Evolutionary conservation across 2,888 invertebrate genomes (phyloP), one percentile per base, ranked within the genome.

Genomic region (Coecobrya sp.): DNA sequence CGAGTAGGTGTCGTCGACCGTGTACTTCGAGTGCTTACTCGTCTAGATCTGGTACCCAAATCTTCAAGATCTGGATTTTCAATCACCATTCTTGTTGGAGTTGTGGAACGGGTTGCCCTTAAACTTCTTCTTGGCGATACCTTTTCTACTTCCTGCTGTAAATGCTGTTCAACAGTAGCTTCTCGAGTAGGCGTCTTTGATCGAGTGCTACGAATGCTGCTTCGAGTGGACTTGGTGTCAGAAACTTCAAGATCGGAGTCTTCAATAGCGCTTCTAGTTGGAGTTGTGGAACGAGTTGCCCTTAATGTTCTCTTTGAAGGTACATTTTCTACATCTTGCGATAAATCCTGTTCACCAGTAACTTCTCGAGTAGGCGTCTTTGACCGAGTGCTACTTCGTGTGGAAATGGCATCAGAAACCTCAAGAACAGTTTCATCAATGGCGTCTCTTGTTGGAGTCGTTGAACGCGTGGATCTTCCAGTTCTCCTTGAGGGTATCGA

Each of bases 101-200:
- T 79, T 11, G 79, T 79, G 25, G 79, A 79, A 19, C 86, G 52
- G 0, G 79, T 62, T 13, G 65, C 13, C 27, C 88, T 62, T 11
- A 62, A 22, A 19, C 1, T 42, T 36, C 73, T 73, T 22, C 79
- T 13, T n/a, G 25, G n/a, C 8, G 36, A 0, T 8, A 27, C 16
- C 27, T 19, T 30, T 16, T 86, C 86, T 8, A n/a, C 16, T 10
- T 49, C 22, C 8, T 70, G 30, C 0, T 16, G 7, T 7, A 10
- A 19, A 10, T 22, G 62, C 19, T 0, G 19, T 8, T 52, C 52
- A 52, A 27, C 22, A 16, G 42, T 19, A 36, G 62, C n/a, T 30
- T 85, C 85, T 49, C 85, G 49, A 4, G 76, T 76, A 22, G 90
- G 90, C 1, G 85, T 90, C 36, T 19, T 73, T 7, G 90, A 89